A percentile compares a stretch with the other conserved stretches of the same genome.
Conservation (phyloP, 2,113 vertebrate genomes). For the Mesitornis unicolor region DNA sequence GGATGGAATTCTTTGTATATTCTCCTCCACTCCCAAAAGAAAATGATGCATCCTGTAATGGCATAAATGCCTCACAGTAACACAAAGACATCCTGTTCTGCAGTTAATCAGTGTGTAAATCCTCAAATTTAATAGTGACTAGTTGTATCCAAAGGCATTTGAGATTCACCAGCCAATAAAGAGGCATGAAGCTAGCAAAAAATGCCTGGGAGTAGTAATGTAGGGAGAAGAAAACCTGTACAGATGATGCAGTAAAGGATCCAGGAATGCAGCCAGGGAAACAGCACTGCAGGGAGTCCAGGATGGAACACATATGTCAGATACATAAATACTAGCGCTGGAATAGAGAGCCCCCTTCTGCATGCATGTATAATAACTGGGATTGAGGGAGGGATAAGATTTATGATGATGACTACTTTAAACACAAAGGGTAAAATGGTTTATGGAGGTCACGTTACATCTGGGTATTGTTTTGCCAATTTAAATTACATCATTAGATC, state of each 20-base stretch:
- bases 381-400: not conserved
- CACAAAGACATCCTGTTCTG: not conserved
- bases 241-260: constrained; percentile 17
- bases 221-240: constrained; percentile 10
- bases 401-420: not conserved
- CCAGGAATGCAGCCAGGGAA: constrained; percentile 51
- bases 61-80: not conserved
- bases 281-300: constrained; percentile 36
- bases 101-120: not conserved
- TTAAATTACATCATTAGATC: not conserved
- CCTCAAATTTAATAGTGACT: not conserved
- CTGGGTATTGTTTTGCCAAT: not conserved
- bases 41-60: not conserved
- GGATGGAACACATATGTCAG: not conserved
- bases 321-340: not conserved
- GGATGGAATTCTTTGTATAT: too few species aligned
- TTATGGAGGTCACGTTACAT: not conserved
- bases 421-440: not conserved
- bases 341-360: constrained; percentile 46
- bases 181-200: not conserved
- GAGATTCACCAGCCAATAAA: not conserved
- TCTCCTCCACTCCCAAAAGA: not conserved
- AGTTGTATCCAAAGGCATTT: not conserved
- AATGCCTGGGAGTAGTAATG: not conserved
- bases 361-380: not conserved